Evolutionary conservation across 2,888 invertebrate species (phyloP), one percentile per base, ranked within the genome.

Genomic region (Rhopalosiphum nymphaeae): DNA sequence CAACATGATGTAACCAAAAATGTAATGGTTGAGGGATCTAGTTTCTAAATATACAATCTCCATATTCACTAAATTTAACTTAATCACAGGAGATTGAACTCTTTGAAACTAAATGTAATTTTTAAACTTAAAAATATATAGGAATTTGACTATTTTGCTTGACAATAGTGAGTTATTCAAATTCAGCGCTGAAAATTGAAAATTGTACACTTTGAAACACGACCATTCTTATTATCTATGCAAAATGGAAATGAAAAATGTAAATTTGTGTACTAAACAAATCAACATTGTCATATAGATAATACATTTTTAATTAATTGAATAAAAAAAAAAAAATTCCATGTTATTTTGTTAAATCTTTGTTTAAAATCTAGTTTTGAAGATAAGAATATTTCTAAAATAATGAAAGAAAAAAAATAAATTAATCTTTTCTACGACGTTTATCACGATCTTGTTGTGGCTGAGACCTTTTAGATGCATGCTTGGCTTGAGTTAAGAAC

Each of bases 401-500:
- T 36, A 36, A 78, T 78, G 1, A 21, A 78, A 21, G 36, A 3
- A 78, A 26, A 91, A 26, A 13, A 36, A 53, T 3, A 5, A 25
- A 67, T 94, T 91, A 94, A 67, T 94, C 91, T 91, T 86, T 94
- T 67, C 91, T 87, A 42, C 90, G 90, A 25, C 91, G 94, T 91
- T 94, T 94, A 86, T 94, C 94, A 53, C 94, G 91, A 44, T 91
- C 94, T 86, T 90, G 90, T 36, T 94, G 94, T 16, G 94, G 86
- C 67, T 94, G 96, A 10, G 97, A 96, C 95, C 97, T 96, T 95
- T 97, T 97, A 95, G 97, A 97, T 0, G 97, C 98, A 95, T 98
- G 97, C 96, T 99, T 99, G 94, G 99, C 99, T 96, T 99, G 98
- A 95, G 98, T 98, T 97, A 99, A 98, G 97, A 99, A 99, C 96